Conservation (phyloP, 2,113 vertebrate genomes). For the Pteruthius melanotis region DNA sequence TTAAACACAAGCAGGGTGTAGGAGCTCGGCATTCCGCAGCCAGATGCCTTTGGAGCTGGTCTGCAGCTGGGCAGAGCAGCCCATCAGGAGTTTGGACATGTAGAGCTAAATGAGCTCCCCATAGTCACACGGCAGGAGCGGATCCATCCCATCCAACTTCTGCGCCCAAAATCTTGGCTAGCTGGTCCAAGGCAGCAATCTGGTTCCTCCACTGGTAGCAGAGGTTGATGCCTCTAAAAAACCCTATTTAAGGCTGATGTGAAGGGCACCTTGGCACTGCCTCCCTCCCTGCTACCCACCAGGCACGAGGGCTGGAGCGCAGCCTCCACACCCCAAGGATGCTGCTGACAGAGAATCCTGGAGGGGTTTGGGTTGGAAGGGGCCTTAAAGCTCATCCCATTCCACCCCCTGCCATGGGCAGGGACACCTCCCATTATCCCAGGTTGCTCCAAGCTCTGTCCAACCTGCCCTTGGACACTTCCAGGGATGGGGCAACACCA, state of each 20-base stretch:
- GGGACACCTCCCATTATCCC: not conserved
- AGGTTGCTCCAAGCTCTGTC: accelerated
- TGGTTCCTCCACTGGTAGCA: not conserved
- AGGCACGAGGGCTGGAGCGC: accelerated
- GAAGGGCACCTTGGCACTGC: accelerated
- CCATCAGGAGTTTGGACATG: not conserved
- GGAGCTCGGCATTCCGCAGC: not conserved
- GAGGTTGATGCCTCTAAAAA: not conserved
- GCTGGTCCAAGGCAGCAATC: not conserved
- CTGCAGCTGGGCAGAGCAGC: not conserved
- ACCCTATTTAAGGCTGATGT: accelerated
- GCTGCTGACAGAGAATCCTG: not conserved
- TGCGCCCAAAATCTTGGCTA: not conserved
- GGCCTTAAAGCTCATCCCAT: not conserved
- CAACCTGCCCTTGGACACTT: accelerated
- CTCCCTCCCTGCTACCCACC: not conserved
- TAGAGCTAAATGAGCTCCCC: not conserved
- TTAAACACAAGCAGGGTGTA: not conserved
- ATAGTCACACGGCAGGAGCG: not conserved
- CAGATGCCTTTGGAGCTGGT: not conserved
- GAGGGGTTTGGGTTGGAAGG: not conserved
- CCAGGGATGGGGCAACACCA: not conserved
- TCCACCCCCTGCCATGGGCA: not conserved
- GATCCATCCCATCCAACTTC: not conserved
- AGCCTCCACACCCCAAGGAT: not conserved